Evolutionary conservation across 2,888 invertebrate species (phyloP), one percentile per base, ranked within the genome.

Genomic region (Parapristionchus giblindavisi): DNA sequence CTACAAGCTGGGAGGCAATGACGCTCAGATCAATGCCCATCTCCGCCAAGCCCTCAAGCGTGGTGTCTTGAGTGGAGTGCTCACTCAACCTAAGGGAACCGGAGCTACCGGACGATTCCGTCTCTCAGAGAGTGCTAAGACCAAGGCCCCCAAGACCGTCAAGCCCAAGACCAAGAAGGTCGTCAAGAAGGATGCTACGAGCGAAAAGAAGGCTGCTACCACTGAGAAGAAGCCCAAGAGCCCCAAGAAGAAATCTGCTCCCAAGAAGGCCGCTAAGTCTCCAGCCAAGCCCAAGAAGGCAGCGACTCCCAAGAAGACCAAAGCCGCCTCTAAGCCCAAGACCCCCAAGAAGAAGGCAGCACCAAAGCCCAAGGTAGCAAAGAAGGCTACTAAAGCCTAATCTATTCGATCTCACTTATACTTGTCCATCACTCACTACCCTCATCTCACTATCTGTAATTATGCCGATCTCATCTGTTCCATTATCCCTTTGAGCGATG

Each of bases 1-100:
- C 86, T 89, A 87, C 88, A 89, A 88, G 70, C 88, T 90, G 52
- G 89, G 88, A 38, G 81, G 83, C 8, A 88, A 89, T 75, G 83
- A 80, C 77, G 60, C 52, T 5, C 63, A 61, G 61, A 52, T 74
- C 51, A 51, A 51, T 21, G 34, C 61, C 4, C 52, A 51, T 11
- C 74, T 74, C 24, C 74, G 74, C 36, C 34, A 36, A 14, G 63
- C 74, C n/a, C 74, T 74, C 6, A 24, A 58, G 58, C 29, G 52
- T 27, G 60, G 74, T 48, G 74, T 74, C 24, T 34, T n/a, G 34
- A 43, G 27, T 24, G 61, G 61, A 11, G 32, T 61, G 36, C 38
- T 73, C 61, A 73, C 60, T 36, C 73, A 72, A 36, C 65, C 65
- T 4, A 74, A 63, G 40, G 75, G 75, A 66, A 48, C 66, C 48